phyloP scores from a whole-genome alignment of 1,140 invertebrate genomes.

The Heliconius melpomene region DNA sequence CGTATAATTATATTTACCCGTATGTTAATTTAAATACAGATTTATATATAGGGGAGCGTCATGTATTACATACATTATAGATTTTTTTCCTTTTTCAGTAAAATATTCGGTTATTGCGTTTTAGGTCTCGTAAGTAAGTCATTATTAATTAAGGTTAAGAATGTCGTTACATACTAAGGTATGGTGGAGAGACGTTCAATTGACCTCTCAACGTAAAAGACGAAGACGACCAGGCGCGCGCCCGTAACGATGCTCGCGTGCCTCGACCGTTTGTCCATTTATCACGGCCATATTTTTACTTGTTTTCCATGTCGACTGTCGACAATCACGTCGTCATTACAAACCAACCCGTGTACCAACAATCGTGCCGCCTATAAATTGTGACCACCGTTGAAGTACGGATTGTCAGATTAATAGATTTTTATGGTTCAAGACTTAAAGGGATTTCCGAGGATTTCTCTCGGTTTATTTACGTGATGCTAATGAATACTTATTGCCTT shows the following conservation, averaged over 20 bases:
- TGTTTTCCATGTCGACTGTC: slow-evolving; percentile 73
- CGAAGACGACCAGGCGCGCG: slow-evolving; percentile 52
- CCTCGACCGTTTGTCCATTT: slow-evolving; percentile 62
- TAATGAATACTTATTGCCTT: slow-evolving; percentile 47
- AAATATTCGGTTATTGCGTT: background rate
- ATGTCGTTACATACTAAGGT: slow-evolving; percentile 25
- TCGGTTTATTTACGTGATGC: slow-evolving; percentile 43
- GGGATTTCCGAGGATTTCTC: slow-evolving; percentile 43
- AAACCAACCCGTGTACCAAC: slow-evolving; percentile 65
- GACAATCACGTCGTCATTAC: slow-evolving; percentile 78
- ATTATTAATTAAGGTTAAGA: slow-evolving; percentile 5
- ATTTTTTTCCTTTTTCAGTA: background rate
- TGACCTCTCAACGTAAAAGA: slow-evolving; percentile 18
- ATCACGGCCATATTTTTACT: slow-evolving; percentile 76
- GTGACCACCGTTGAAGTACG: slow-evolving; percentile 68
- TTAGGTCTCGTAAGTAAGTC: background rate
- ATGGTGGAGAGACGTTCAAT: slow-evolving; percentile 39
- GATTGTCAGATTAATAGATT: slow-evolving; percentile 67
- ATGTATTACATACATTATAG: too few relatives aligned
- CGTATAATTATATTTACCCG: background rate
- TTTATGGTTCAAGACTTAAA: slow-evolving; percentile 56
- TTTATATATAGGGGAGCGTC: too few relatives aligned
- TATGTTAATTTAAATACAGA: too few relatives aligned
- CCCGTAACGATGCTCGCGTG: slow-evolving; percentile 66
- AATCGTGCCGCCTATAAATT: slow-evolving; percentile 73